Base-by-base conservation (phyloP, 1,140 invertebrate genomes). In the Drosophila watanabei region DNA sequence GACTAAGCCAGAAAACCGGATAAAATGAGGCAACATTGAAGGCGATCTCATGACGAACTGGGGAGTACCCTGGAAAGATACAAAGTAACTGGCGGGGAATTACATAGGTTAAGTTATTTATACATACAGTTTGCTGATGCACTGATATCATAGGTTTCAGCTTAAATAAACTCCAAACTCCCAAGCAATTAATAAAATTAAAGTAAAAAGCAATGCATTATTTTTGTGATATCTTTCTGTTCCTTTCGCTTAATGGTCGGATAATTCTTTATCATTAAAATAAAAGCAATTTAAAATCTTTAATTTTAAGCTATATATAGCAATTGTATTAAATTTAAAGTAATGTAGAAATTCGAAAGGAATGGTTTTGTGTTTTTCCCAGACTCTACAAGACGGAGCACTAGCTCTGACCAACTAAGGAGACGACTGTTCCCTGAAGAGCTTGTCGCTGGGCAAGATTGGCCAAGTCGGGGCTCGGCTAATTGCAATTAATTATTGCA, bases 401-500 rank as follows among this genome's bases (percentile, higher is more conserved):
- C n/a, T 8, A 37, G 35, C 48, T 56, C 16, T 54, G 37, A 51
- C 51, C 43, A 69, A 46, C 48, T 78, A 60, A 61, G 49, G 28
- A 61, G 49, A 20, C 35, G 7, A 59, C 54, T 72, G 43, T n/a
- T 45, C 39, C 56, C 56, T 37, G 54, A n/a, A 56, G 52, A 56
- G 56, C n/a, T 61, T 60, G 18, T 28, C 32, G 57, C 51, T 49
- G 52, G 24, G n/a, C 45, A 39, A 56, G 71, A 59, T 43, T 80
- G 30, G 45, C 57, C 79, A 81, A 64, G 66, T 75, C 73, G 63
- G 80, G 54, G 60, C 60, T 62, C 64, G 60, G 37, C 73, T 88
- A 85, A 88, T 89, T 88, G 85, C 85, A 89, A 88, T 88, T 89
- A 88, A 89, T 89, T 85, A 89, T 89, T 85, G 69, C 77, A 72